A percentile compares a stretch with the other conserved stretches of the same genome.
These are phyloP conservation scores for Oscheius sp. DNA, from an alignment of 2,888 invertebrate species.

Conservation along the genomic window DNA sequence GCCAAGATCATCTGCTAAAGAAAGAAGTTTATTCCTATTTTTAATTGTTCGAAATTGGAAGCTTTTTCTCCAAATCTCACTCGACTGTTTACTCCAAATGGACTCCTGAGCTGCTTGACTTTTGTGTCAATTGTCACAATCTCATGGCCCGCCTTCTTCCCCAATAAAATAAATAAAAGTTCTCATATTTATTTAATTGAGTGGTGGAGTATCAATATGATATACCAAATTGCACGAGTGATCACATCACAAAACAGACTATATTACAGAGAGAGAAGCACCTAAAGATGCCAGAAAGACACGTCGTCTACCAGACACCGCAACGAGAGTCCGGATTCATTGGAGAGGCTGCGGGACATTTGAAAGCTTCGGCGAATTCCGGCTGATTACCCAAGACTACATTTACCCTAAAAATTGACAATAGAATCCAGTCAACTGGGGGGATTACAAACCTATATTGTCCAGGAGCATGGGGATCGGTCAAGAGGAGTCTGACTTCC, in stretches of 20 bases:
- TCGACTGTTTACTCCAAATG: too few relatives aligned
- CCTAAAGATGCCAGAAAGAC: background rate
- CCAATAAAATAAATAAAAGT: too few relatives aligned
- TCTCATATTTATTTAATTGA: too few relatives aligned
- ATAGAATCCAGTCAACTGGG: background rate
- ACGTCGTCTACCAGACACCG: constrained; percentile 62
- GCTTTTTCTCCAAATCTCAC: too few relatives aligned
- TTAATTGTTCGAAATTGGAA: too few relatives aligned
- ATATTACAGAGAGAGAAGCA: background rate
- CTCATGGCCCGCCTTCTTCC: too few relatives aligned
- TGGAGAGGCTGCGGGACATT: constrained; percentile 84
- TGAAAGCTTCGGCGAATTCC: constrained; percentile 87
- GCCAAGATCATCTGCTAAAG: too few relatives aligned
- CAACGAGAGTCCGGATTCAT: constrained; percentile 84
- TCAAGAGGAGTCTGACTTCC: constrained; percentile 62
- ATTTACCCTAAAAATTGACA: constrained; percentile 49
- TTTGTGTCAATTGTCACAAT: too few relatives aligned
- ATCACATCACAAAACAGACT: constrained; percentile 11
- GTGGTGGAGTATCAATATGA: constrained; percentile 27
- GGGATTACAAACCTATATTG: constrained; percentile 40
- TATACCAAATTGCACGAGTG: constrained; percentile 33
- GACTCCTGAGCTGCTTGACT: too few relatives aligned
- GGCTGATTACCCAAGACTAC: constrained; percentile 80
- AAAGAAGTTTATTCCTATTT: too few relatives aligned
- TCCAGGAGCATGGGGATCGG: constrained; percentile 71